A percentile compares a stretch with the other conserved stretches of the same genome.
Evolutionary conservation across 1,140 invertebrate genomes (phyloP).

Genomic region (Lineus longissimus): DNA sequence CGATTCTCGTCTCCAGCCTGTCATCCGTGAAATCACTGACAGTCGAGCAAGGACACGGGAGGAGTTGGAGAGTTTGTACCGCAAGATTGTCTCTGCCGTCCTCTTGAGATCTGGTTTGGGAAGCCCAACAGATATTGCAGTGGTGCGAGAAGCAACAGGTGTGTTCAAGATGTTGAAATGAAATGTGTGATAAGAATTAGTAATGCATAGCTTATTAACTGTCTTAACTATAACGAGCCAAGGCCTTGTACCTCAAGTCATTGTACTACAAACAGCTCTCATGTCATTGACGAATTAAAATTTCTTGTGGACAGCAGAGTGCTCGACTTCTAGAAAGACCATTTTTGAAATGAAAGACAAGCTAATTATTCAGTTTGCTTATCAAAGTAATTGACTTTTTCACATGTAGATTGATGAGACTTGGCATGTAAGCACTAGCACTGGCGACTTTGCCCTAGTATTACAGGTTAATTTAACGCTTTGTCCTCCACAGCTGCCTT

Average conservation of each 20-base stretch:
- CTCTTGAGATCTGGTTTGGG: slow-evolving; percentile 52
- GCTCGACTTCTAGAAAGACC: no score
- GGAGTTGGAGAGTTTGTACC: slow-evolving; percentile 53
- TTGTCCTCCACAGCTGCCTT: slow-evolving; percentile 57
- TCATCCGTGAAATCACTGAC: slow-evolving; percentile 53
- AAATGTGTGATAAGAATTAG: slow-evolving; percentile 1
- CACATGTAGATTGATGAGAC: neutral
- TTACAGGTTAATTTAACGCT: neutral
- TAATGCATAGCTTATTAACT: neutral
- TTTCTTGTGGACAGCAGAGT: no score
- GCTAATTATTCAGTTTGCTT: no score
- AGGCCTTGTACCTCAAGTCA: no score
- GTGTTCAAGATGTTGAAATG: slow-evolving; percentile 3
- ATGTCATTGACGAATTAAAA: no score
- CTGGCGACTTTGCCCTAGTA: no score
- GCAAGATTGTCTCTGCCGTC: slow-evolving; percentile 55
- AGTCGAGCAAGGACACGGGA: slow-evolving; percentile 51
- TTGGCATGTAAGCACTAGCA: neutral
- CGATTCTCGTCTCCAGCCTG: slow-evolving; percentile 51
- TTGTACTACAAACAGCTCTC: no score
- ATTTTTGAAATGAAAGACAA: no score
- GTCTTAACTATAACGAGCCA: no score
- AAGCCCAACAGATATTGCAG: slow-evolving; percentile 53
- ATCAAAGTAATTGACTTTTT: neutral
- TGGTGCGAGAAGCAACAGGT: slow-evolving; percentile 60